Conservation (phyloP, 2,797 vertebrate species). For the Bradypodion pumilum region DNA sequence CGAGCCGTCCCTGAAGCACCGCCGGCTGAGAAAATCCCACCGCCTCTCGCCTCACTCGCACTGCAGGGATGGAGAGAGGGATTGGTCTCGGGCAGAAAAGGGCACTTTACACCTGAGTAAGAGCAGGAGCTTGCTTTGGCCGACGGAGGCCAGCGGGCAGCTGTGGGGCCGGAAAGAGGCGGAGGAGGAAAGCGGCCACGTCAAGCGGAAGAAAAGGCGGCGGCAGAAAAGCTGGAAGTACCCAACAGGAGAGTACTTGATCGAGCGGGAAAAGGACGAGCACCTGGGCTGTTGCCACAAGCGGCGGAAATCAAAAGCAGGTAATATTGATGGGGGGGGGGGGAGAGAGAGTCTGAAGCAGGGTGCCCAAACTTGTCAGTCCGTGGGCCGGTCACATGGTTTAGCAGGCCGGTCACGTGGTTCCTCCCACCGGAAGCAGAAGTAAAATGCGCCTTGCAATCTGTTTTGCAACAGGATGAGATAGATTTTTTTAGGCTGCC, state of each 20-base stretch:
- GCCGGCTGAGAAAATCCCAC: conserved; percentile 81
- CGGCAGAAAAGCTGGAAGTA: conserved; percentile 93
- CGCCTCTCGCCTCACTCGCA: conserved; percentile 75
- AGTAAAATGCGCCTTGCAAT: too few species aligned
- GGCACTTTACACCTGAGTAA: conserved; percentile 79
- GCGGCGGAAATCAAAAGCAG: conserved; percentile 76
- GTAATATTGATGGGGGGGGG: conserved; percentile 48
- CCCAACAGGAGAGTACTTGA: conserved; percentile 94
- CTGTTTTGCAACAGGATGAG: too few species aligned
- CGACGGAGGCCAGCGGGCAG: conserved; percentile 75
- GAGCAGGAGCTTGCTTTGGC: conserved; percentile 74
- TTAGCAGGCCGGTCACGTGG: too few species aligned
- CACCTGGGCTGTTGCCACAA: conserved; percentile 74
- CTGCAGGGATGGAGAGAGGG: conserved; percentile 84
- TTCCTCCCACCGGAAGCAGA: too few species aligned
- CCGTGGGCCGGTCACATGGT: too few species aligned
- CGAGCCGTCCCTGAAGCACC: conserved; percentile 77
- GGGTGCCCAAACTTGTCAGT: too few species aligned
- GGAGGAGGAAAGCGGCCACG: conserved; percentile 73
- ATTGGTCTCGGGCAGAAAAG: conserved; percentile 79
- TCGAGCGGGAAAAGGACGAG: conserved; percentile 86
- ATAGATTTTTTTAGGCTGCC: too few species aligned
- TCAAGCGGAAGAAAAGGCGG: conserved; percentile 87
- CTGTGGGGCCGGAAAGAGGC: conserved; percentile 75
- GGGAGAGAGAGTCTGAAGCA: too few species aligned